Evolutionary conservation across 2,888 invertebrate species (phyloP).

Genomic region (Agrochola litura): DNA sequence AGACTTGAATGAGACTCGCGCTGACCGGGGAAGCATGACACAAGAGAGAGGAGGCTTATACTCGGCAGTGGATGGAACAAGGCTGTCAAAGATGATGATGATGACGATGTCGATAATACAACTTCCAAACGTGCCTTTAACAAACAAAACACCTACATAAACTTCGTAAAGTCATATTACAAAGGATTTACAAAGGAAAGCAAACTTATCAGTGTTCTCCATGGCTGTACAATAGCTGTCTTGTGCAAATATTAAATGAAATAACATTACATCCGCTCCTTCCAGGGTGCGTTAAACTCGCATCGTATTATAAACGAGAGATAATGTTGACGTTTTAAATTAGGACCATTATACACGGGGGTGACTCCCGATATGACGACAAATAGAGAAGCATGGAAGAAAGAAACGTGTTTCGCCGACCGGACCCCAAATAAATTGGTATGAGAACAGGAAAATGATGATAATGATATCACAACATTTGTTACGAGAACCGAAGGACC

Average conservation of each 20-base stretch:
- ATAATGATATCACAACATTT: too few relatives aligned
- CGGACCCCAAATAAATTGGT: neutral
- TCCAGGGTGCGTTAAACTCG: neutral
- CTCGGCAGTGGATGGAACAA: neutral
- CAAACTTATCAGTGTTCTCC: conserved; percentile 2
- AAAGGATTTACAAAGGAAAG: neutral
- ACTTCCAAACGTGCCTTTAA: neutral
- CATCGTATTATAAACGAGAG: neutral
- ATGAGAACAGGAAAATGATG: neutral
- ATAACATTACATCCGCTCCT: neutral
- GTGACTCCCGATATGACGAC: neutral
- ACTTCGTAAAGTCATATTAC: neutral
- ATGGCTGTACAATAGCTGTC: too few relatives aligned
- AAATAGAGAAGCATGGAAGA: neutral
- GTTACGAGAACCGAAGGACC: too few relatives aligned
- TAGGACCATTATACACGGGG: neutral
- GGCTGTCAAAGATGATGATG: too few relatives aligned
- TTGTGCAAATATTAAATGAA: conserved; percentile 6
- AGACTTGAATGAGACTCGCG: too few relatives aligned
- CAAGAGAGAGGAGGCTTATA: too few relatives aligned
- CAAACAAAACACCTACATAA: neutral
- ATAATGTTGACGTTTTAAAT: neutral
- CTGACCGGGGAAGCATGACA: too few relatives aligned
- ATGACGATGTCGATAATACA: too few relatives aligned
- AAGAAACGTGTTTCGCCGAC: neutral